Base-by-base conservation (phyloP, 2,888 invertebrate genomes). In the Eupithecia abbreviata region DNA sequence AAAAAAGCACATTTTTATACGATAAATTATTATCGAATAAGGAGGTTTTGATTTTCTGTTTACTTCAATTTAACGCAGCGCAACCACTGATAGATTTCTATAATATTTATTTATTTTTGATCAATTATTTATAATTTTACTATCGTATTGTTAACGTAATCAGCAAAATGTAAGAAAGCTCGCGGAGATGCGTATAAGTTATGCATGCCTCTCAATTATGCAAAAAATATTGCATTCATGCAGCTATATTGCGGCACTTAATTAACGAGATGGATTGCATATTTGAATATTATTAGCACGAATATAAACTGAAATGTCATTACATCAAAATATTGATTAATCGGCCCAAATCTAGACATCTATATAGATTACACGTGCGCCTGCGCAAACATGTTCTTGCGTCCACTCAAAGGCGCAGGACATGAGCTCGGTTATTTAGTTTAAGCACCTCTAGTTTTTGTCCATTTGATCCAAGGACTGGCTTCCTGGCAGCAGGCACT, bases 381-480 rank as follows among this genome's bases (percentile, higher is more conserved):
- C 7, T n/a, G 6, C 15, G 55, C n/a, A n/a, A n/a, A 55, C 55
- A 55, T 55, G n/a, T 55, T 73, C 70, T 66, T 73, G 65, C 49
- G 42, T 43, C 30, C 65, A 66, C 13, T 43, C n/a, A 47, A 73
- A 6, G 41, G 43, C 12, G 70, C 13, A 58, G 13, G 58, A 62
- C 58, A 71, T 18, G 43, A 71, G 42, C 42, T 55, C 41, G 15
- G 66, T 55, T 62, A 58, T 74, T 72, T 69, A 69, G 47, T 72
- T 76, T 49, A 70, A 70, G 76, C 76, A 77, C 62, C 62, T 74
- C 47, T n/a, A 71, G 70, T 75, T 72, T 77, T 73, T 75, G 67
- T 41, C 55, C 41, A 65, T 58, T 58, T 10, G 58, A 58, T 18
- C 58, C 41, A 66, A 66, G 66, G 66, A 15, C 45, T 55, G 47